Percentiles rank a stretch among this genome's conserved stretches.
These are phyloP conservation scores for Pangasius djambal DNA, from an alignment of 2,797 vertebrate genomes.

Conservation along the genomic window DNA sequence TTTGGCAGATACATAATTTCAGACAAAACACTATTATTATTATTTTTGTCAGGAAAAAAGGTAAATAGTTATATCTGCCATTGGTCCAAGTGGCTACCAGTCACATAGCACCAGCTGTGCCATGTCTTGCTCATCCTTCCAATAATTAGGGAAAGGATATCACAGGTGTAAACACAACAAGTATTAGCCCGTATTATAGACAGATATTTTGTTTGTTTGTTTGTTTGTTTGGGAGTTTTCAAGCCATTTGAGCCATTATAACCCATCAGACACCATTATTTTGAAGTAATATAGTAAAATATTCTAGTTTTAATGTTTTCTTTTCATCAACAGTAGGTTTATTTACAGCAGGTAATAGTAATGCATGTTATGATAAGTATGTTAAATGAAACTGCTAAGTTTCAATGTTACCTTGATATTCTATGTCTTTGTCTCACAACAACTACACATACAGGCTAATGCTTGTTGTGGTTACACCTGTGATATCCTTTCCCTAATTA, in stretches of 20 bases:
- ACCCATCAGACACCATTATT: neutral
- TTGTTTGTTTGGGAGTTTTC: neutral
- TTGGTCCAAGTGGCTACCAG: constrained; percentile 59
- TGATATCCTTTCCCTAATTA: constrained; percentile 36
- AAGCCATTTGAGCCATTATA: neutral
- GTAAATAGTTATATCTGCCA: constrained; percentile 20
- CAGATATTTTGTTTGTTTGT: neutral
- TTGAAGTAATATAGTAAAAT: neutral
- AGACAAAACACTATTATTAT: neutral
- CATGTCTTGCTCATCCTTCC: constrained; percentile 34
- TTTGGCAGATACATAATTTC: neutral
- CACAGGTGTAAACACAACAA: constrained; percentile 34
- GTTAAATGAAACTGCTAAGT: neutral
- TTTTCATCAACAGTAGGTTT: neutral
- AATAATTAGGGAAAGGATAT: constrained; percentile 35
- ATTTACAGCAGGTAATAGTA: neutral
- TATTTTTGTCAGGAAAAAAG: neutral
- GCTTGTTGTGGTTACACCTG: constrained; percentile 33
- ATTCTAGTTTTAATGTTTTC: neutral
- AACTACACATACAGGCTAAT: neutral
- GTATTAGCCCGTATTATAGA: neutral
- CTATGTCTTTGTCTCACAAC: neutral
- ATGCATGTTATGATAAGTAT: neutral
- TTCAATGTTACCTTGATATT: constrained; percentile 5
- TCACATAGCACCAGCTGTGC: constrained; percentile 38